phyloP scores from a whole-genome alignment of 2,113 vertebrate species.

The Lophotis ruficrista region DNA sequence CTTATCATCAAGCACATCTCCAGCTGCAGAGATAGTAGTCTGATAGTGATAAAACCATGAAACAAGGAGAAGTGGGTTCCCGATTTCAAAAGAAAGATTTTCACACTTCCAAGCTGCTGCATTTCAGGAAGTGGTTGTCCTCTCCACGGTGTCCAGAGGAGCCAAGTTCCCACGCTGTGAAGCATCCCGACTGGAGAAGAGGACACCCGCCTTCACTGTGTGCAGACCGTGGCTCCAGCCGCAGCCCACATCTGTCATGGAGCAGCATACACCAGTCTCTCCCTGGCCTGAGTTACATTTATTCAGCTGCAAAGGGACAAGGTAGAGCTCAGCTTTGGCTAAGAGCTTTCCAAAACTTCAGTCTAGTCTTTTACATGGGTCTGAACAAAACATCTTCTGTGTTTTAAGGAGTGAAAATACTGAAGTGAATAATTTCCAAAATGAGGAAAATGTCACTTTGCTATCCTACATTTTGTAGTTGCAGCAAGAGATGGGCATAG shows the following conservation, averaged over 20 bases:
- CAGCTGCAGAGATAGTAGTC: background rate
- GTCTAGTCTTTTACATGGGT: background rate
- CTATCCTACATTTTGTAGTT: background rate
- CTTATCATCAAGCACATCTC: background rate
- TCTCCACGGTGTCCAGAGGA: too few relatives aligned
- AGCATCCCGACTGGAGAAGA: fast-evolving
- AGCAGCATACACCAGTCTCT: fast-evolving
- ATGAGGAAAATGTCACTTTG: background rate
- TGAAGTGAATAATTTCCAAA: background rate
- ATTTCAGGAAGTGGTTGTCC: background rate
- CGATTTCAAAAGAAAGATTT: background rate
- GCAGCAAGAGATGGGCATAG: background rate
- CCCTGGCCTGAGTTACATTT: background rate
- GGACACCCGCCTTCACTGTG: fast-evolving
- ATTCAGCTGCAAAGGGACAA: background rate
- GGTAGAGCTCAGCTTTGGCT: background rate
- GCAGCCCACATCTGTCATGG: background rate
- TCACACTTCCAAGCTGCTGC: background rate
- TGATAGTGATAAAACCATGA: background rate
- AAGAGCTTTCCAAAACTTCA: background rate
- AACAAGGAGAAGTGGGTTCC: background rate
- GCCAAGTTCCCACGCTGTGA: fast-evolving
- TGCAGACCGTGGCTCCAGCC: fast-evolving
- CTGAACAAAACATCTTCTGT: background rate
- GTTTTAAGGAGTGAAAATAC: background rate